Percentiles rank a stretch among this genome's conserved stretches.
These are phyloP conservation scores for Schizotus pectinicornis DNA, from an alignment of 2,888 invertebrate species.

Conservation along the genomic window DNA sequence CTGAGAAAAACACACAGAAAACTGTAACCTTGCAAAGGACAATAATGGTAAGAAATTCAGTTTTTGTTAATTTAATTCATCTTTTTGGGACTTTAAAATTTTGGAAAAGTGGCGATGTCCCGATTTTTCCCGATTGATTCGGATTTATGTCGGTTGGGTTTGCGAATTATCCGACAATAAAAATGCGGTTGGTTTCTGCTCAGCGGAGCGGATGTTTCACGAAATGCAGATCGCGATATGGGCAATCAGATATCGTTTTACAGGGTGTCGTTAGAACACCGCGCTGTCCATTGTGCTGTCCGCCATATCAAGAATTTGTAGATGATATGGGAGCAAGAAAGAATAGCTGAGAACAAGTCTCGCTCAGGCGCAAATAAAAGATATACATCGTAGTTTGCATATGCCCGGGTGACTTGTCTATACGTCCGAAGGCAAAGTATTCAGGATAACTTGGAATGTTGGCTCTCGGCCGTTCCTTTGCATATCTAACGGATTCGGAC, in stretches of 20 bases:
- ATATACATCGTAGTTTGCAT: constrained; percentile 49
- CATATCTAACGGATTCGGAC: no score
- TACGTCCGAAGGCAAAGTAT: constrained; percentile 30
- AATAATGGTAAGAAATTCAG: no score
- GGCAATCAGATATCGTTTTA: constrained; percentile 55
- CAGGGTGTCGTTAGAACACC: constrained; percentile 58
- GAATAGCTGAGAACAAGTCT: constrained; percentile 52
- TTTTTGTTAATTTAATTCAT: no score
- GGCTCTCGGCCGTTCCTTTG: no score
- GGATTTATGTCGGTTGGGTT: no score
- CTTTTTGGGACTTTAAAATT: no score
- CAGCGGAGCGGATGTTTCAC: constrained; percentile 42
- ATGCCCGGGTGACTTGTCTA: constrained; percentile 42
- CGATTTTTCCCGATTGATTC: no score
- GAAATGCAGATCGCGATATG: constrained; percentile 53
- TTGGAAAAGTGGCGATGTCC: no score
- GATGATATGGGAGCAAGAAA: constrained; percentile 55
- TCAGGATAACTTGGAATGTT: no score
- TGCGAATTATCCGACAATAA: constrained; percentile 28
- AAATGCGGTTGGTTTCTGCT: constrained; percentile 25
- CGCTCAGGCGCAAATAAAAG: constrained; percentile 44
- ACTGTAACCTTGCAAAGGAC: background rate
- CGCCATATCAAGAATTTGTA: constrained; percentile 54
- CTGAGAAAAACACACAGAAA: no score
- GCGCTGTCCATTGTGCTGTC: constrained; percentile 57